Evolutionary conservation across 2,797 vertebrate genomes (phyloP).

Genomic region (Myotis myotis): DNA sequence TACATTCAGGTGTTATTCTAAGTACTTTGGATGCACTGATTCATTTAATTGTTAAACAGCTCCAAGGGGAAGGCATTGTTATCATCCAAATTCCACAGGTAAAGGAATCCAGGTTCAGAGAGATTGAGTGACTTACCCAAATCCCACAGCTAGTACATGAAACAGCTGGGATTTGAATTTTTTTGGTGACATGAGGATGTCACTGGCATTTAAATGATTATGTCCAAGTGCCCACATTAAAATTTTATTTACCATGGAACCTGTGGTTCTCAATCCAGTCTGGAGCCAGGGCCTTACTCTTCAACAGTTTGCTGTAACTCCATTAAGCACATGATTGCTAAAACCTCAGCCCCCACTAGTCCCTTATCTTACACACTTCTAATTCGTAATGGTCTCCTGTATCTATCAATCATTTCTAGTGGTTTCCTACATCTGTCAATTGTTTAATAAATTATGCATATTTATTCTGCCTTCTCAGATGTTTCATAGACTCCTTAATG

Average conservation of each 20-base stretch:
- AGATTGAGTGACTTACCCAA: not conserved
- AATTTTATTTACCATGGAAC: not conserved
- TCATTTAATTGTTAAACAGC: not conserved
- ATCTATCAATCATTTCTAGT: conserved; percentile 11
- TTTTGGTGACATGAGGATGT: not conserved
- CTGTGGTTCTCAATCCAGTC: too few relatives aligned
- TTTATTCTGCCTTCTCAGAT: conserved; percentile 4
- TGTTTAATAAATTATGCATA: conserved; percentile 36
- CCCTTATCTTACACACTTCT: not conserved
- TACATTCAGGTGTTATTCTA: not conserved
- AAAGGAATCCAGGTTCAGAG: conserved; percentile 13
- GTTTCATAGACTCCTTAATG: conserved; percentile 28
- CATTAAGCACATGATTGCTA: not conserved
- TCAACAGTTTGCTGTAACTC: not conserved
- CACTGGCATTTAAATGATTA: not conserved
- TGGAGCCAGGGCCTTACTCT: not conserved
- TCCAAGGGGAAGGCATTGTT: not conserved
- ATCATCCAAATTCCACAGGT: not conserved
- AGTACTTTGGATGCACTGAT: not conserved
- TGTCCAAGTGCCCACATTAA: not conserved
- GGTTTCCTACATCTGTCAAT: not conserved
- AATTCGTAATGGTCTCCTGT: not conserved
- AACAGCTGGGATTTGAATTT: not conserved
- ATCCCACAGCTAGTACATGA: not conserved
- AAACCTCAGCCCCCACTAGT: not conserved